These are phyloP conservation scores for Vombatus ursinus DNA, from an alignment of 2,113 vertebrate species.

Conservation along the genomic window DNA sequence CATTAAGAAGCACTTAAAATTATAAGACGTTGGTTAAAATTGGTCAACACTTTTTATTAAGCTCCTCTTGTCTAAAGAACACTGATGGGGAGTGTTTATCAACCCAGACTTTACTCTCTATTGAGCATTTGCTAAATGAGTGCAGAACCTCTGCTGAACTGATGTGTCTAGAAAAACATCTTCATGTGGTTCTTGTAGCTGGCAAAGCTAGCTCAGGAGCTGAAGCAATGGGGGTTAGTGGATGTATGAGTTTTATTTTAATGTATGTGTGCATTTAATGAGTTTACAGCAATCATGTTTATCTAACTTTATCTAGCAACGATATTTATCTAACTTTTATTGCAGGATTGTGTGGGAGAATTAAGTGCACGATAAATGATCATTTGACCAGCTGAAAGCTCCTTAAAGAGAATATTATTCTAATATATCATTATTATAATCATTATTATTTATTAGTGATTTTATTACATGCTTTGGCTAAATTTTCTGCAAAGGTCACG, in stretches of 20 bases:
- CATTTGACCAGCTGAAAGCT: not conserved
- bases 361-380: not conserved
- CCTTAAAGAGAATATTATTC: not conserved
- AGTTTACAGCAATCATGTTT: not conserved
- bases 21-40: constrained; percentile 24
- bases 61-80: constrained; percentile 9
- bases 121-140: constrained; percentile 19
- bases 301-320: not conserved
- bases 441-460: not conserved
- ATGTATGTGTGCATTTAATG: not conserved
- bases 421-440: not conserved
- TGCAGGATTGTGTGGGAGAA: not conserved
- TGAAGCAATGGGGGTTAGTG: constrained; percentile 25
- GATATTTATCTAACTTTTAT: constrained; percentile 1
- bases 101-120: not conserved
- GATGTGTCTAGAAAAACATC: not conserved
- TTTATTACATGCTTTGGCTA: not conserved
- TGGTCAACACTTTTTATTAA: constrained; percentile 2
- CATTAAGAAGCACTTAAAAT: not conserved
- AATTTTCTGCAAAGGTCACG: not conserved
- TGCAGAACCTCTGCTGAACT: constrained; percentile 1
- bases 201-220: not conserved
- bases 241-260: not conserved
- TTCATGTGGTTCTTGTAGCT: not conserved
- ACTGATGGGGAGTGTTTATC: not conserved